Percentiles rank a stretch among this genome's conserved stretches.
phyloP scores from a whole-genome alignment of 2,797 vertebrate species.

The Bradypodion pumilum region DNA sequence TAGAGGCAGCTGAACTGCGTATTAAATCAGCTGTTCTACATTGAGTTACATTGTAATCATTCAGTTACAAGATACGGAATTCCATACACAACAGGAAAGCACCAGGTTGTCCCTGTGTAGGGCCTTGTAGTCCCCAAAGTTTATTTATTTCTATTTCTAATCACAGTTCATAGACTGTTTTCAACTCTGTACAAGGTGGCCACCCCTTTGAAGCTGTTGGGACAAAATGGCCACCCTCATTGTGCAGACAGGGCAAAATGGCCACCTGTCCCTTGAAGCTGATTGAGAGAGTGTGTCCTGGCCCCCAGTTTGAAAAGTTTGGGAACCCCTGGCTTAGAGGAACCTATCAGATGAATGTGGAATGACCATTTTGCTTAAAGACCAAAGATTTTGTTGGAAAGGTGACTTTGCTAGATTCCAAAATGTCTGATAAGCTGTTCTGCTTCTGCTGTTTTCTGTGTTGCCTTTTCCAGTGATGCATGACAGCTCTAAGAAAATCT shows the following conservation, averaged over 20 bases:
- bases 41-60: too few relatives aligned
- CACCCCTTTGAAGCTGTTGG: too few relatives aligned
- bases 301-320: too few relatives aligned
- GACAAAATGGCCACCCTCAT: too few relatives aligned
- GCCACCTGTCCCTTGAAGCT: too few relatives aligned
- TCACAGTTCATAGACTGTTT: neutral
- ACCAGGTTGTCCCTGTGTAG: neutral
- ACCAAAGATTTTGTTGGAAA: neutral
- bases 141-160: neutral
- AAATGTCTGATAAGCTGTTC: neutral
- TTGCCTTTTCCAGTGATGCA: constrained; percentile 85
- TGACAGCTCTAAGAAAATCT: constrained; percentile 88
- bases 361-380: neutral
- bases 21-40: too few relatives aligned
- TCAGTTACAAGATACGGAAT: too few relatives aligned
- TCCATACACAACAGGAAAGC: neutral
- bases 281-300: too few relatives aligned
- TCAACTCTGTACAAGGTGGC: neutral
- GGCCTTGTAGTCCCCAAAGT: neutral
- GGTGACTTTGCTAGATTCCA: neutral
- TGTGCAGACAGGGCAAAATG: too few relatives aligned
- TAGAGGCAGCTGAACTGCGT: too few relatives aligned
- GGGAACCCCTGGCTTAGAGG: too few relatives aligned
- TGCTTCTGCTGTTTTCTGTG: neutral
- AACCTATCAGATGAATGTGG: too few relatives aligned